Conservation (phyloP, 1,140 invertebrate species). For the Leptinotarsa undecemlineata region DNA sequence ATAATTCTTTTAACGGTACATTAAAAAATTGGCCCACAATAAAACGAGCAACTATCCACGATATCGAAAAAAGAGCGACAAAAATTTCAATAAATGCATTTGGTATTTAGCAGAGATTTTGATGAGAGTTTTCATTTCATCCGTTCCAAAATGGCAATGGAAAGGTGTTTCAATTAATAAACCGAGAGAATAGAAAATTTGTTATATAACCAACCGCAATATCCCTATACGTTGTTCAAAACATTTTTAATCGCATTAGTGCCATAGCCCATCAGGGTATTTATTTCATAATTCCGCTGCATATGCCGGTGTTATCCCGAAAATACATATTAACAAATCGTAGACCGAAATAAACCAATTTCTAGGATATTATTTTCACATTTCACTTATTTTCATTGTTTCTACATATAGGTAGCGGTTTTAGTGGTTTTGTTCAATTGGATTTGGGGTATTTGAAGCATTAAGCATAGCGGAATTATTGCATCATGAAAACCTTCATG, state of each 20-base stretch:
- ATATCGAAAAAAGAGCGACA: too few species aligned
- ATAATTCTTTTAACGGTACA: too few species aligned
- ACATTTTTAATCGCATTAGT: conserved; percentile 29
- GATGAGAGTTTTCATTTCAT: too few species aligned
- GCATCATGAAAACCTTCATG: background rate
- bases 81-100: too few species aligned
- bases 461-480: background rate
- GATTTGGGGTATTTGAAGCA: conserved; percentile 4
- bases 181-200: background rate
- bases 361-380: conserved; percentile 26
- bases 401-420: conserved; percentile 5
- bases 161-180: background rate
- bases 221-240: conserved; percentile 20
- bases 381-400: conserved; percentile 22
- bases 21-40: too few species aligned
- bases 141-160: background rate
- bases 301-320: conserved; percentile 20
- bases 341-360: conserved; percentile 24
- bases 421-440: background rate
- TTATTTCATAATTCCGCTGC: conserved; percentile 30
- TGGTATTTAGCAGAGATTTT: too few species aligned
- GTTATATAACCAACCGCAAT: background rate
- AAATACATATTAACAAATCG: conserved; percentile 29
- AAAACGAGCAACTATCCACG: too few species aligned
- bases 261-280: conserved; percentile 14